A percentile compares a stretch with the other conserved stretches of the same genome.
phyloP scores from a whole-genome alignment of 2,113 vertebrate genomes.

The Calyptomena viridis region DNA sequence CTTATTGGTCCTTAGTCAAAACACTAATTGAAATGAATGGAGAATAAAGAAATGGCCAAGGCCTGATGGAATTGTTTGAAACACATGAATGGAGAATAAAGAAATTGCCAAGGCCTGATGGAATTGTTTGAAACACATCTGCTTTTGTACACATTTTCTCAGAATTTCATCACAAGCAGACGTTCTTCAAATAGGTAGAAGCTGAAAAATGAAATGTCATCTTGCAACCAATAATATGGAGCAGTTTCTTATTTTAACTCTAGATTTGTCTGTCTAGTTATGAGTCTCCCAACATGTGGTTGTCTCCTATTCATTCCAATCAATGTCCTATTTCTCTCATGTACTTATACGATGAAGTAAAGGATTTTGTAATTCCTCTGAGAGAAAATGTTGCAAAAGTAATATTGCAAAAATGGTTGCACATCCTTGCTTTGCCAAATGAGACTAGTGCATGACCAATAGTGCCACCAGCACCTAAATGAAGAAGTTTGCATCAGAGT shows the following conservation, averaged over 20 bases:
- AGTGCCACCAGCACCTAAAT: background rate
- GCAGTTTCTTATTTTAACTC: background rate
- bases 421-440: background rate
- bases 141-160: background rate
- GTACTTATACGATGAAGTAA: background rate
- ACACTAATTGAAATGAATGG: background rate
- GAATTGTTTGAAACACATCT: background rate
- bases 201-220: background rate
- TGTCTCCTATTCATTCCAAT: background rate
- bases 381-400: background rate
- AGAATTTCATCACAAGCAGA: background rate
- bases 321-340: background rate
- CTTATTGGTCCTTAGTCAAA: background rate
- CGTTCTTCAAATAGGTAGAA: background rate
- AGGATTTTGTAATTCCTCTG: background rate
- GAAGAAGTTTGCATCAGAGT: background rate
- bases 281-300: fast-evolving
- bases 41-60: background rate
- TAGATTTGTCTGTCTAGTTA: background rate
- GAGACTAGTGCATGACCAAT: background rate
- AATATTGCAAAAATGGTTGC: background rate
- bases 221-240: background rate
- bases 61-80: background rate
- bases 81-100: background rate
- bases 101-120: background rate